Percentiles rank a stretch among this genome's conserved stretches.
phyloP scores from a whole-genome alignment of 2,888 invertebrate species.

The Neria commutata region DNA sequence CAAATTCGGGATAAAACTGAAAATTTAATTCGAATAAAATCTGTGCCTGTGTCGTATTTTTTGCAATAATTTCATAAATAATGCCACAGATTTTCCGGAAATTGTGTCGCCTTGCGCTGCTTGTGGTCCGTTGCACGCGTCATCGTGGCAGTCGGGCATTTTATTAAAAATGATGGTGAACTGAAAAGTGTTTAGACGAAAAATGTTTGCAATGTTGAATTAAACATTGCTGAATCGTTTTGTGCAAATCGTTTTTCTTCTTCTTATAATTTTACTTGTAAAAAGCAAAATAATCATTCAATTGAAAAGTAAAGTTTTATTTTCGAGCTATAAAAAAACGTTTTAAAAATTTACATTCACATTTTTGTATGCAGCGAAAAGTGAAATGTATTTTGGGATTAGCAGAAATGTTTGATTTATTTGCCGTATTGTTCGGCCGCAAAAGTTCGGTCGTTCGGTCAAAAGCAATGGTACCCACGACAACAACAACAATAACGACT shows the following conservation, averaged over 20 bases:
- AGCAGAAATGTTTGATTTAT: too few species aligned
- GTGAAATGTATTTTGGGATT: too few species aligned
- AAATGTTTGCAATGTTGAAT: slow-evolving; percentile 1
- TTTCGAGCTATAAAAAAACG: background rate
- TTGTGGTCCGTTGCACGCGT: background rate
- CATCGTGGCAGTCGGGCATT: background rate
- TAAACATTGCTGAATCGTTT: too few species aligned
- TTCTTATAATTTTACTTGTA: background rate
- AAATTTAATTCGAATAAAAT: too few species aligned
- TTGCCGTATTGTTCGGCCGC: background rate
- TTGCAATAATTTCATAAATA: too few species aligned
- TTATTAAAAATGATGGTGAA: background rate
- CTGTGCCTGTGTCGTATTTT: too few species aligned
- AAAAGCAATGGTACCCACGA: background rate
- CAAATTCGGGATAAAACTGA: background rate
- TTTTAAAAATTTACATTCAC: background rate
- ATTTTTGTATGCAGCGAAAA: too few species aligned
- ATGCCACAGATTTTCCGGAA: background rate
- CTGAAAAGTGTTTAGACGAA: slow-evolving; percentile 1
- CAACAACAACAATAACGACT: background rate
- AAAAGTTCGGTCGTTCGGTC: background rate
- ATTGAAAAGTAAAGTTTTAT: background rate
- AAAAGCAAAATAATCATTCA: background rate
- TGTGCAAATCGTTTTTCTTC: background rate
- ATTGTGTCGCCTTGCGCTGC: background rate